Conservation (phyloP, 2,888 invertebrate species). For the Chydorus sphaericus region DNA sequence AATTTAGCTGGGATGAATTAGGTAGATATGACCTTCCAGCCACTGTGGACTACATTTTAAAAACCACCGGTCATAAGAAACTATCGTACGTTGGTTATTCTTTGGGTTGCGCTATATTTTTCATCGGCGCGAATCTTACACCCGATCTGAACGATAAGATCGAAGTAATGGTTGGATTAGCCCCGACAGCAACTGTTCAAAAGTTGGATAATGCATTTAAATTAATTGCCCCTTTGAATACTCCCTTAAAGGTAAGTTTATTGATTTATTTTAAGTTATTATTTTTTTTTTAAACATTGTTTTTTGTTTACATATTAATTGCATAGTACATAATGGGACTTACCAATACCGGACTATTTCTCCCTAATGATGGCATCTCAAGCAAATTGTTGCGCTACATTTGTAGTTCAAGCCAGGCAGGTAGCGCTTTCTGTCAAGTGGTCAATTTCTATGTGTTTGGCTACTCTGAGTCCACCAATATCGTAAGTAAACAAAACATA, state of each 20-base stretch:
- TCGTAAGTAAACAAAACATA: too few species aligned
- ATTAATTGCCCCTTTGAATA: slow-evolving; percentile 28
- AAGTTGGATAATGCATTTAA: slow-evolving; percentile 25
- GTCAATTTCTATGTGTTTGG: neutral
- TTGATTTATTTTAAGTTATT: too few species aligned
- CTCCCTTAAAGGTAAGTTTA: slow-evolving; percentile 26
- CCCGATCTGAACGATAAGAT: slow-evolving; percentile 22
- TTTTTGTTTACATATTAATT: neutral
- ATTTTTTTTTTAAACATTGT: too few species aligned
- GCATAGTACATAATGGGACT: neutral
- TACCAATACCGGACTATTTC: neutral
- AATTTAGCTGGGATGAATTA: slow-evolving; percentile 30
- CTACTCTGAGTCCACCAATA: neutral
- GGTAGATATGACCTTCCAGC: slow-evolving; percentile 41
- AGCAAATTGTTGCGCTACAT: neutral
- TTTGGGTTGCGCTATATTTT: slow-evolving; percentile 36
- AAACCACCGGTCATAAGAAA: slow-evolving; percentile 35
- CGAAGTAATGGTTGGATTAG: slow-evolving; percentile 24
- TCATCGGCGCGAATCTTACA: slow-evolving; percentile 23
- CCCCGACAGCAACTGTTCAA: slow-evolving; percentile 25
- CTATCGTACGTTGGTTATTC: slow-evolving; percentile 41
- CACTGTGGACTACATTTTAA: slow-evolving; percentile 36
- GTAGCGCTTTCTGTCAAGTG: neutral
- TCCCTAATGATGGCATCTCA: neutral
- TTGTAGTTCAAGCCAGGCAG: neutral